These are phyloP conservation scores for Torymus auratus DNA, from an alignment of 2,888 invertebrate species.

Conservation along the genomic window DNA sequence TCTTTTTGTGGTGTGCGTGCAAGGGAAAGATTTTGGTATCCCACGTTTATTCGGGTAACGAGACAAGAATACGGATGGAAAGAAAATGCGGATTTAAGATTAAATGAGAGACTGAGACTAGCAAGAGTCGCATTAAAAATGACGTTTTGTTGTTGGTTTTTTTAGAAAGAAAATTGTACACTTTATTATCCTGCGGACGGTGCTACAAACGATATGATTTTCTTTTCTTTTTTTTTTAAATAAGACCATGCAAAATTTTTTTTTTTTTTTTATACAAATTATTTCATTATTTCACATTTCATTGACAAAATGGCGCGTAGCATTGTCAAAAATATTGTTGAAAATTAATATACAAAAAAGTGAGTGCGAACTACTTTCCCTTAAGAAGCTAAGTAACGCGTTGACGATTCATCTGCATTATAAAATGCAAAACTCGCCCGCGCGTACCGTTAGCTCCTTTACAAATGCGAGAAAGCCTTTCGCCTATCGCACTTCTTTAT, in stretches of 20 bases:
- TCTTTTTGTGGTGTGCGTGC: conserved; percentile 47
- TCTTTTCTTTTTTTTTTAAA: conserved; percentile 63
- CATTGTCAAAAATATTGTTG: conserved; percentile 25
- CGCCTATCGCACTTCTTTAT: conserved; percentile 31
- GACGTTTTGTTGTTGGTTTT: conserved; percentile 33
- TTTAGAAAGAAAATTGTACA: conserved; percentile 69
- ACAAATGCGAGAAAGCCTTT: conserved; percentile 29
- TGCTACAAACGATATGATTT: conserved; percentile 70
- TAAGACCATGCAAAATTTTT: conserved; percentile 68
- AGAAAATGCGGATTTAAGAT: conserved; percentile 7
- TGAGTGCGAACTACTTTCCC: conserved; percentile 31
- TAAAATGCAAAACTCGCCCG: conserved; percentile 36
- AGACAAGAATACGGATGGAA: conserved; percentile 57
- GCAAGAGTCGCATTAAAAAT: conserved; percentile 47
- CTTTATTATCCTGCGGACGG: conserved; percentile 68
- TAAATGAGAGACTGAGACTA: conserved; percentile 55
- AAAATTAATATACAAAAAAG: conserved; percentile 24
- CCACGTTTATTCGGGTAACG: conserved; percentile 28
- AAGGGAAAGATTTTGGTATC: conserved; percentile 16
- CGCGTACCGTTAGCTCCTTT: conserved; percentile 3
- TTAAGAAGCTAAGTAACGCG: conserved; percentile 9
- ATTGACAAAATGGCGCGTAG: conserved; percentile 63
- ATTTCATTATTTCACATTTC: conserved; percentile 52
- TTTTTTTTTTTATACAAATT: conserved; percentile 57
- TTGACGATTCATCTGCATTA: conserved; percentile 37